phyloP scores from a whole-genome alignment of 2,888 invertebrate genomes.

The Synanthedon tipuliformis region DNA sequence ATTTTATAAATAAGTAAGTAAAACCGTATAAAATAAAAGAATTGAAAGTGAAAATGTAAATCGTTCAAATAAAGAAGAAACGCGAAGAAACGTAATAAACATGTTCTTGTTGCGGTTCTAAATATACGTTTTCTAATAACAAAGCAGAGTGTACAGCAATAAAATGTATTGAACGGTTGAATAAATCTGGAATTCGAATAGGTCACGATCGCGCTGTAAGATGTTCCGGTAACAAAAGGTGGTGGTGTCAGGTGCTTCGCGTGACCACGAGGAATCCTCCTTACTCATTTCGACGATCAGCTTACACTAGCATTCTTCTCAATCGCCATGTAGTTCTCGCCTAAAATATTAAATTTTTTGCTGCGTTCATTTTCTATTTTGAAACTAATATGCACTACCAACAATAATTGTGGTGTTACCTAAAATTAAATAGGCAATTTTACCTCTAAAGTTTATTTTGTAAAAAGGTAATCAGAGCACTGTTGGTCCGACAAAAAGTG shows the following conservation, averaged over 20 bases:
- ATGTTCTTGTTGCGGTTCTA: slow-evolving; percentile 4
- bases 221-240: slow-evolving; percentile 29
- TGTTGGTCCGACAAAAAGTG: no score
- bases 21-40: no score
- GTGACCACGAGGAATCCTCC: slow-evolving; percentile 48
- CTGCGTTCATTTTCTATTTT: no score
- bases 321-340: slow-evolving; percentile 6
- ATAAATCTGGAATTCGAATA: slow-evolving; percentile 38
- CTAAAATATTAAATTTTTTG: no score
- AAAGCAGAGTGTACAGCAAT: background rate
- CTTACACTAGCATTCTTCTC: slow-evolving; percentile 44
- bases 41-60: background rate
- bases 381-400: no score
- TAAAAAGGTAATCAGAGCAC: no score
- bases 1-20: no score
- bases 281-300: slow-evolving; percentile 51
- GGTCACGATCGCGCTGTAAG: slow-evolving; percentile 31
- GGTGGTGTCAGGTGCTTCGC: slow-evolving; percentile 48
- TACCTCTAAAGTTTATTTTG: no score
- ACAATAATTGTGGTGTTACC: no score
- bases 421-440: no score
- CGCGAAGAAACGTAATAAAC: background rate
- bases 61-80: background rate
- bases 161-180: slow-evolving; percentile 7
- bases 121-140: background rate